Percentiles rank a stretch among this genome's conserved stretches.
phyloP scores from a whole-genome alignment of 1,140 invertebrate genomes.

The Drosophila sturtevanti region DNA sequence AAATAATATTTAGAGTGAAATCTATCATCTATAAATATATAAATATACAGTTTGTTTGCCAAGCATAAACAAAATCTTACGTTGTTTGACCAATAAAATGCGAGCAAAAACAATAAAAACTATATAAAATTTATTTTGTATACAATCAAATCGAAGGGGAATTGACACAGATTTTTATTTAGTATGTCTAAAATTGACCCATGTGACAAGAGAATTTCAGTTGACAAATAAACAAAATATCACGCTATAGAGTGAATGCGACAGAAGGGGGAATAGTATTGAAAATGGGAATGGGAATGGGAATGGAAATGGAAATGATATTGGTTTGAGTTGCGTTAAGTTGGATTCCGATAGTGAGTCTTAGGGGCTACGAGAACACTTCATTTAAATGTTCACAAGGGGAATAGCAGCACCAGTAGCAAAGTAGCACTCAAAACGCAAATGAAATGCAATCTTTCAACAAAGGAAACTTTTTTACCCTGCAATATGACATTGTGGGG shows the following conservation, averaged over 20 bases:
- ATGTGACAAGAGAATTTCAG: background rate
- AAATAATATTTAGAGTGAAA: background rate
- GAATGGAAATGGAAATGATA: background rate
- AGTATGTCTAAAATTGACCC: slow-evolving; percentile 1
- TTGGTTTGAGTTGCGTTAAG: background rate
- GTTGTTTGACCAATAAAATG: background rate
- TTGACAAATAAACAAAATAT: background rate
- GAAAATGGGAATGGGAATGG: background rate
- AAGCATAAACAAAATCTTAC: background rate
- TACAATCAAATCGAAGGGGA: background rate
- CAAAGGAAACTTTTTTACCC: slow-evolving; percentile 1
- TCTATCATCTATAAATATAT: background rate
- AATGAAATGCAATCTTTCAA: slow-evolving; percentile 20
- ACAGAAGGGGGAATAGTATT: background rate
- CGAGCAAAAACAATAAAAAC: background rate
- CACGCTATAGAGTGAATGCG: no score
- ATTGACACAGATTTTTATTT: slow-evolving; percentile 7
- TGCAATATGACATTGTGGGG: background rate
- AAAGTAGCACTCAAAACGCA: slow-evolving; percentile 16
- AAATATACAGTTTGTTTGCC: background rate
- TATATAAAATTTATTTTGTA: background rate
- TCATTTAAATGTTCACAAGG: slow-evolving; percentile 17
- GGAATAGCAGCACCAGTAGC: background rate
- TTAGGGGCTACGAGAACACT: background rate
- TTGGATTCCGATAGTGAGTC: no score